phyloP scores from a whole-genome alignment of 2,113 vertebrate genomes.

The Baryphthengus martii region DNA sequence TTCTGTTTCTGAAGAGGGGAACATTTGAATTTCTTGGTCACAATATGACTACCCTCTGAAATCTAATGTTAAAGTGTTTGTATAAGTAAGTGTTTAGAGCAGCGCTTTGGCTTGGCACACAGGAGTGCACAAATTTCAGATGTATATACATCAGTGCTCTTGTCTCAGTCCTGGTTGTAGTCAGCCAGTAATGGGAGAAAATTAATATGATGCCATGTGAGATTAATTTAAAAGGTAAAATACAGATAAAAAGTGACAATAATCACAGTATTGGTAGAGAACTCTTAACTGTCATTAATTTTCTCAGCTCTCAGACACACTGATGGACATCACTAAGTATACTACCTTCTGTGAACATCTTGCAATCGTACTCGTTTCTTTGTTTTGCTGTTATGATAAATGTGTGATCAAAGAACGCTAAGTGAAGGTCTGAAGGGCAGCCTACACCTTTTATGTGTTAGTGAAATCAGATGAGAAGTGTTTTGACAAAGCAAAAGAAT shows the following conservation, averaged over 20 bases:
- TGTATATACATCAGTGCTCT: accelerated
- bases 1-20: neutral
- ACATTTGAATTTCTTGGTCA: neutral
- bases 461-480: neutral
- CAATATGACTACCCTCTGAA: neutral
- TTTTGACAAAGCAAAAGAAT: neutral
- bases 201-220: neutral
- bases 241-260: neutral
- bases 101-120: too few relatives aligned
- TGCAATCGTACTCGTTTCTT: neutral
- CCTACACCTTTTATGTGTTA: neutral
- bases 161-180: neutral
- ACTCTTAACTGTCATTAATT: neutral
- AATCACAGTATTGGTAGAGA: neutral
- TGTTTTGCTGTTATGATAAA: neutral
- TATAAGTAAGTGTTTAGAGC: neutral
- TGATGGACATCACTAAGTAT: neutral
- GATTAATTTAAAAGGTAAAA: neutral
- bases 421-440: neutral
- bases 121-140: neutral
- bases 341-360: neutral
- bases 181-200: neutral
- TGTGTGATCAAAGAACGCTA: neutral
- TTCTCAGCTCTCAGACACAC: neutral
- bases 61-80: neutral